Evolutionary conservation across 1,140 invertebrate species (phyloP).

Genomic region (Polyergus mexicanus): DNA sequence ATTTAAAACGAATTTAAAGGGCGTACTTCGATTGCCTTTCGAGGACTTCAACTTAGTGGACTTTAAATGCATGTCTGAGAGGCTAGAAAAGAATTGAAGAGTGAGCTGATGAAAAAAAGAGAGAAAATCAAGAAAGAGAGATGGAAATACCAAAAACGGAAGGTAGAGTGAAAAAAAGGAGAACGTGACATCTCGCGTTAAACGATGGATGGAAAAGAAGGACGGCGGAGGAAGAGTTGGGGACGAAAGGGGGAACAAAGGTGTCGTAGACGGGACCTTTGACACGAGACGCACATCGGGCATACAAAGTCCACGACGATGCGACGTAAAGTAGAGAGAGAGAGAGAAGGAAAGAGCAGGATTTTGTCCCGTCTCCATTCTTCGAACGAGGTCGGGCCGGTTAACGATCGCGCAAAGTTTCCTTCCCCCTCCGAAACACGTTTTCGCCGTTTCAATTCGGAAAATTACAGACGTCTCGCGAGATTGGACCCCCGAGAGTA

Average conservation of each 20-base stretch:
- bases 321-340: background rate
- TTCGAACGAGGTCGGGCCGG: constrained; percentile 23
- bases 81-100: background rate
- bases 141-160: background rate
- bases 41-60: background rate
- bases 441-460: constrained; percentile 31
- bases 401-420: constrained; percentile 13
- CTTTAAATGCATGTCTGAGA: background rate
- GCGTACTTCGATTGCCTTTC: background rate
- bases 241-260: background rate
- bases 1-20: background rate
- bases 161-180: background rate
- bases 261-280: constrained; percentile 50
- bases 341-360: constrained; percentile 6
- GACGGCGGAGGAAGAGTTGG: background rate
- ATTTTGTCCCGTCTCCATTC: constrained; percentile 21
- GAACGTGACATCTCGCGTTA: background rate
- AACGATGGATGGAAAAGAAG: background rate
- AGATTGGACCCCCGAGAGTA: background rate
- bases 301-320: constrained; percentile 35
- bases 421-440: background rate
- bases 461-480: background rate
- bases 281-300: constrained; percentile 46
- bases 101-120: background rate
- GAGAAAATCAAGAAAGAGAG: background rate